Percentiles rank a stretch among this genome's conserved stretches.
Conservation (phyloP, 2,888 invertebrate genomes). For the Perizoma affinitatum region DNA sequence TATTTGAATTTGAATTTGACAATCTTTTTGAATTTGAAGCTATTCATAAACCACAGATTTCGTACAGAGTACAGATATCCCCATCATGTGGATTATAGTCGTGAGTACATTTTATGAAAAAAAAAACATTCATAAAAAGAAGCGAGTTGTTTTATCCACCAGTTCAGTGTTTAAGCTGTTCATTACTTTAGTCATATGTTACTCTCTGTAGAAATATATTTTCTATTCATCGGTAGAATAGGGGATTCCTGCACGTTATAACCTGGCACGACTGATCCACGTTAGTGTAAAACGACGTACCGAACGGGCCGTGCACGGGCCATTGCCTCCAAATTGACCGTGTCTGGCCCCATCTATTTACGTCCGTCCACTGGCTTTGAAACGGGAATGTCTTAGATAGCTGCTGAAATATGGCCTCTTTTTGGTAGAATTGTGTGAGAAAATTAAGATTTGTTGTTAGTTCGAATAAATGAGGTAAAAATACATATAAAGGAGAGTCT, state of each 20-base stretch:
- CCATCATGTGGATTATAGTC: no score
- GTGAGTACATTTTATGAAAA: no score
- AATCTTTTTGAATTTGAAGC: no score
- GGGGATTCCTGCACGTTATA: conserved; percentile 6
- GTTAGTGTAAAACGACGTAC: conserved; percentile 26
- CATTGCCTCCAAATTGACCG: conserved; percentile 69
- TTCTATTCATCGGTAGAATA: conserved; percentile 1
- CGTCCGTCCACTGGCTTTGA: conserved; percentile 35
- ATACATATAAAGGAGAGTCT: background rate
- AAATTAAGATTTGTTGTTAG: conserved; percentile 12
- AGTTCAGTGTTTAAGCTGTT: no score
- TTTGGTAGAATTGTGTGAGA: conserved; percentile 2
- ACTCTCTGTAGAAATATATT: background rate
- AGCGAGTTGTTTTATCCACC: no score
- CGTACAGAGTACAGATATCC: no score
- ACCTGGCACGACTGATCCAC: conserved; percentile 16
- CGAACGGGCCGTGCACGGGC: conserved; percentile 60
- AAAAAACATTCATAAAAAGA: no score
- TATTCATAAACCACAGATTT: no score
- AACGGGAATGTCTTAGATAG: conserved; percentile 24
- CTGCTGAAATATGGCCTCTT: conserved; percentile 16
- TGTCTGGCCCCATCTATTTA: conserved; percentile 54
- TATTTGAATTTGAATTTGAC: no score
- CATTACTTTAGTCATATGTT: no score
- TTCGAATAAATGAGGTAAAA: background rate